Percentiles rank a stretch among this genome's conserved stretches.
These are phyloP conservation scores for Ptychoptera albimana DNA, from an alignment of 2,888 invertebrate species.

Conservation along the genomic window DNA sequence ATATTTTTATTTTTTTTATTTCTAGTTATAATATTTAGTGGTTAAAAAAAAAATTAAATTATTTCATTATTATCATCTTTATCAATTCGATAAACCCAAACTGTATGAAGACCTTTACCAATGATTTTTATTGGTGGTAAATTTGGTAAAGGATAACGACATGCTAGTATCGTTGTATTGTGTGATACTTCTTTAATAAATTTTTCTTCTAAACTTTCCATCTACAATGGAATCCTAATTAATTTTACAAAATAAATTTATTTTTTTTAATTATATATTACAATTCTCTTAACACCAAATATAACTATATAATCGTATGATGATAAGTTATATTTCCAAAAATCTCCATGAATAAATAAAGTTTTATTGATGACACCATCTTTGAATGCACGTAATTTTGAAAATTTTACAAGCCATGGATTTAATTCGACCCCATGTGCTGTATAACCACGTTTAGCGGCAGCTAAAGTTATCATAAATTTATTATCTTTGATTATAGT, in stretches of 20 bases:
- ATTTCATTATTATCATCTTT: not conserved
- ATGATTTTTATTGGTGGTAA: constrained; percentile 47
- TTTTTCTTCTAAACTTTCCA: constrained; percentile 68
- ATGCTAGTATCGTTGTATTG: constrained; percentile 59
- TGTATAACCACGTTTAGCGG: constrained; percentile 37
- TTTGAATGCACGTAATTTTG: constrained; percentile 43
- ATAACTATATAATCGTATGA: constrained; percentile 75
- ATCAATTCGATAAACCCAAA: constrained; percentile 65
- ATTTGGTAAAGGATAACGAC: constrained; percentile 77
- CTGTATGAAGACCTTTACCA: constrained; percentile 65
- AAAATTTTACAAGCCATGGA: constrained; percentile 74
- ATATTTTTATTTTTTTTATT: too few relatives aligned
- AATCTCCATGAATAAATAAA: constrained; percentile 50
- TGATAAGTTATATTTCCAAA: constrained; percentile 66
- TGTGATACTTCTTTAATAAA: constrained; percentile 47
- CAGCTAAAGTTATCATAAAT: constrained; percentile 29
- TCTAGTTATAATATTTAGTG: too few relatives aligned
- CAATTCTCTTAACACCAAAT: constrained; percentile 92
- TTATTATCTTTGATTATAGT: too few relatives aligned
- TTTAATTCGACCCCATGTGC: constrained; percentile 86
- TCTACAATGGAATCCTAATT: constrained; percentile 33
- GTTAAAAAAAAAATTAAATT: too few relatives aligned
- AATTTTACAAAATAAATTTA: not conserved
- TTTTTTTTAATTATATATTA: constrained; percentile 20
- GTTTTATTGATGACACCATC: constrained; percentile 38